Percentiles rank a stretch among this genome's conserved stretches.
Evolutionary conservation across 2,888 invertebrate genomes (phyloP).

Genomic region (Danaus chrysippus): DNA sequence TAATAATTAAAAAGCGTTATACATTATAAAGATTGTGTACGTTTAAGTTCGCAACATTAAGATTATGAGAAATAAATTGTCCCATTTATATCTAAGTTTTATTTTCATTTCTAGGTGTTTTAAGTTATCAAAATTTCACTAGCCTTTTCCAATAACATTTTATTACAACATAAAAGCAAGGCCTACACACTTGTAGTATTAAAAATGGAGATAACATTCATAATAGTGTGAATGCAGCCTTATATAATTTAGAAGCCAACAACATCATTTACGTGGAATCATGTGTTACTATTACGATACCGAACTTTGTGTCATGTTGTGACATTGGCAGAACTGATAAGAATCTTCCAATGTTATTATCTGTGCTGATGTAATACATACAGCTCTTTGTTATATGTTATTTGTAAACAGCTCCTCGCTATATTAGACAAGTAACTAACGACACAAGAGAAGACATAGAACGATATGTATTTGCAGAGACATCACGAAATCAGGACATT

Average conservation of each 20-base stretch:
- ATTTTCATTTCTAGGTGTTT: constrained; percentile 72
- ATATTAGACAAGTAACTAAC: constrained; percentile 35
- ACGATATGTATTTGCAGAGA: constrained; percentile 69
- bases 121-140: constrained; percentile 78
- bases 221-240: constrained; percentile 38
- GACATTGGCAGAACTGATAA: constrained; percentile 14
- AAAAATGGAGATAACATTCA: constrained; percentile 44
- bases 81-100: constrained; percentile 59
- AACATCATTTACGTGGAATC: constrained; percentile 31
- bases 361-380: constrained; percentile 13
- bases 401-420: constrained; percentile 21
- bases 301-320: constrained; percentile 38
- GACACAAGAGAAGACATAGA: constrained; percentile 59
- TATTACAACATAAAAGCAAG: constrained; percentile 69
- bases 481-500: constrained; percentile 47
- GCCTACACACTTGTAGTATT: constrained; percentile 60
- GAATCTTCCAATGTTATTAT: constrained; percentile 2
- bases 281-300: constrained; percentile 35
- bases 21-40: constrained; percentile 7
- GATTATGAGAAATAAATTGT: constrained; percentile 32
- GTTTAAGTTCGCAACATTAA: constrained; percentile 1
- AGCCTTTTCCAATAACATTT: constrained; percentile 75
- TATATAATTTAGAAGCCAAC: constrained; percentile 34
- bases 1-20: not conserved
- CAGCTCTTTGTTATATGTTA: constrained; percentile 7